A percentile compares a stretch with the other conserved stretches of the same genome.
Conservation (phyloP, 2,113 vertebrate genomes). For the Polypterus senegalus region DNA sequence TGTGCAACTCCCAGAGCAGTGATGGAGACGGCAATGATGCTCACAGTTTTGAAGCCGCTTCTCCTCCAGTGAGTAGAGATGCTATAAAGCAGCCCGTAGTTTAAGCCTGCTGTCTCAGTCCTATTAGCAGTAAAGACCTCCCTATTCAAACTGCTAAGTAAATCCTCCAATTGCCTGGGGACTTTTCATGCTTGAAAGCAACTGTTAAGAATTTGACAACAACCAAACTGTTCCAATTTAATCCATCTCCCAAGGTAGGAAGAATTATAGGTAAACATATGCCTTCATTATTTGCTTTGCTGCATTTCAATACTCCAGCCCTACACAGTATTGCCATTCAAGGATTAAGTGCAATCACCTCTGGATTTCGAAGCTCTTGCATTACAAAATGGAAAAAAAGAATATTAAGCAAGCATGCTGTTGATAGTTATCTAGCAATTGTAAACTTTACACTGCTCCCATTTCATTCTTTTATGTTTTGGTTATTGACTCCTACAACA, state of each 20-base stretch:
- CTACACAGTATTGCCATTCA: slow-evolving; percentile 58
- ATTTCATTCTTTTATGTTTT: neutral
- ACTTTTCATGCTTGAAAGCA: slow-evolving; percentile 76
- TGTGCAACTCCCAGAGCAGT: slow-evolving; percentile 42
- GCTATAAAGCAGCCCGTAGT: slow-evolving; percentile 60
- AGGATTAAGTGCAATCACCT: slow-evolving; percentile 60
- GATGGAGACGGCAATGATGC: slow-evolving; percentile 36
- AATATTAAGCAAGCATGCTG: slow-evolving; percentile 38
- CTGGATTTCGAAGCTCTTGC: slow-evolving; percentile 50
- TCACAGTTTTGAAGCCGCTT: slow-evolving; percentile 60
- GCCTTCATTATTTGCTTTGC: slow-evolving; percentile 83
- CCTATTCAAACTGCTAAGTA: slow-evolving; percentile 68
- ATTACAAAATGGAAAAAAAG: slow-evolving; percentile 39
- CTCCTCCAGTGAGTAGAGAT: slow-evolving; percentile 70
- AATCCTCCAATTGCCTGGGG: slow-evolving; percentile 58
- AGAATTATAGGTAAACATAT: slow-evolving; percentile 85
- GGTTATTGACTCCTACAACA: too few relatives aligned
- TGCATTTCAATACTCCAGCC: slow-evolving; percentile 67
- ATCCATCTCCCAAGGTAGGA: slow-evolving; percentile 79
- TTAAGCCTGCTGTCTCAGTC: slow-evolving; percentile 62
- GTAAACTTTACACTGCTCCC: slow-evolving; percentile 24
- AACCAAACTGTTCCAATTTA: slow-evolving; percentile 79
- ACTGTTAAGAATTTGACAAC: slow-evolving; percentile 81
- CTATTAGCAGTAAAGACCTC: slow-evolving; percentile 73
- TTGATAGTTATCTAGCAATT: slow-evolving; percentile 35